Conservation (phyloP, 2,113 vertebrate genomes). For the Eptesicus fuscus region DNA sequence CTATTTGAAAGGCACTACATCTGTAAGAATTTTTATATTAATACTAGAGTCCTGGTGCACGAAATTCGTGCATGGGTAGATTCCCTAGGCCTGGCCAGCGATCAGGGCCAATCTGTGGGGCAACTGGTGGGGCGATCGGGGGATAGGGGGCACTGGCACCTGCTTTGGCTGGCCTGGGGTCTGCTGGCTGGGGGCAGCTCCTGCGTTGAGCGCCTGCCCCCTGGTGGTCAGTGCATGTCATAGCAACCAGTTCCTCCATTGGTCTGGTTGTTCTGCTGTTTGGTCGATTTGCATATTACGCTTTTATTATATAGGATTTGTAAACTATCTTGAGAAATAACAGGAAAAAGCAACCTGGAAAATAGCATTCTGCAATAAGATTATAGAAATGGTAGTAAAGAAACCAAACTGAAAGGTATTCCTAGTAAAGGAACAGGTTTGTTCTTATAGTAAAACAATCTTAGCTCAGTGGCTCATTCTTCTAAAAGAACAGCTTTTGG, state of each 20-base stretch:
- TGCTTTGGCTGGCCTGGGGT: too few relatives aligned
- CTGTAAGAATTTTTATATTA: not conserved
- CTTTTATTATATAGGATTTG: not conserved
- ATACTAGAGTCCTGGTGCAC: not conserved
- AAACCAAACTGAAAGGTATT: not conserved
- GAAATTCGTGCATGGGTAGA: too few relatives aligned
- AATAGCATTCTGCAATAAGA: not conserved
- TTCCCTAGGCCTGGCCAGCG: too few relatives aligned
- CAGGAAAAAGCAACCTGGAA: not conserved
- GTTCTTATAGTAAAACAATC: not conserved
- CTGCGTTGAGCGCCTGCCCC: too few relatives aligned
- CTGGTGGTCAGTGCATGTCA: too few relatives aligned
- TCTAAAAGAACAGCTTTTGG: not conserved
- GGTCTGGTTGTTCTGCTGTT: too few relatives aligned
- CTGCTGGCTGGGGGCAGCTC: too few relatives aligned
- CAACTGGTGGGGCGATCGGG: too few relatives aligned
- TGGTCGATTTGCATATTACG: too few relatives aligned
- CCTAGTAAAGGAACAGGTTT: not conserved
- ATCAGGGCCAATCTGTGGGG: too few relatives aligned
- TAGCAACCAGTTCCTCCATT: too few relatives aligned
- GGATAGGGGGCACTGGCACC: too few relatives aligned
- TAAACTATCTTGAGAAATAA: constrained; percentile 8
- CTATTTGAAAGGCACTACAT: not conserved
- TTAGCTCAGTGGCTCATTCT: not conserved
- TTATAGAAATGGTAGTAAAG: not conserved